Conservation (phyloP, 2,113 vertebrate species). For the Clarias batrachus region DNA sequence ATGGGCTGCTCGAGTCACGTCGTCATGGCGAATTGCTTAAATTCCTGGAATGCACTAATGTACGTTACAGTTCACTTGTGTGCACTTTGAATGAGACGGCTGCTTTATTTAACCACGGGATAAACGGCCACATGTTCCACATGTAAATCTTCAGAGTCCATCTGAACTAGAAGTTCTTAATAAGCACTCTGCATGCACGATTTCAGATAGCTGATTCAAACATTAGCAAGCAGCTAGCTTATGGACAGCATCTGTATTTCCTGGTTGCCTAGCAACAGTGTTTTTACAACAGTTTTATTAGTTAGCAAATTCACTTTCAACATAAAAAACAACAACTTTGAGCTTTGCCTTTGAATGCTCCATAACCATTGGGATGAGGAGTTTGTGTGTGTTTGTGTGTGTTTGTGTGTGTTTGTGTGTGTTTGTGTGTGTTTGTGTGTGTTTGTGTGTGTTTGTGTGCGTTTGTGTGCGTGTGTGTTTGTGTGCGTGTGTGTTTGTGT, state of each 20-base stretch:
- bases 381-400: neutral
- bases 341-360: neutral
- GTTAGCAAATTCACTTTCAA: neutral
- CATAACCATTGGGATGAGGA: neutral
- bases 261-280: neutral
- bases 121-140: neutral
- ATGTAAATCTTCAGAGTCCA: neutral
- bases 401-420: neutral
- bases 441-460: neutral
- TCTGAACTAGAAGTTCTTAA: neutral
- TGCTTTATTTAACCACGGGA: neutral
- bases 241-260: neutral
- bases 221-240: neutral
- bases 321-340: neutral
- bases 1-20: constrained; percentile 10
- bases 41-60: neutral
- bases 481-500: neutral
- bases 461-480: no score
- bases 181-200: no score
- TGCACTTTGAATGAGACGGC: constrained; percentile 2
- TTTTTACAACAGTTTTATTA: neutral
- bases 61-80: neutral
- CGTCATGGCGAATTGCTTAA: constrained; percentile 2
- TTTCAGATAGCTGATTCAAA: neutral
- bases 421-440: neutral